Evolutionary conservation across 1,140 invertebrate genomes (phyloP), one percentile per base, ranked within the genome.

Genomic region (Yoshiicerus persimilis): DNA sequence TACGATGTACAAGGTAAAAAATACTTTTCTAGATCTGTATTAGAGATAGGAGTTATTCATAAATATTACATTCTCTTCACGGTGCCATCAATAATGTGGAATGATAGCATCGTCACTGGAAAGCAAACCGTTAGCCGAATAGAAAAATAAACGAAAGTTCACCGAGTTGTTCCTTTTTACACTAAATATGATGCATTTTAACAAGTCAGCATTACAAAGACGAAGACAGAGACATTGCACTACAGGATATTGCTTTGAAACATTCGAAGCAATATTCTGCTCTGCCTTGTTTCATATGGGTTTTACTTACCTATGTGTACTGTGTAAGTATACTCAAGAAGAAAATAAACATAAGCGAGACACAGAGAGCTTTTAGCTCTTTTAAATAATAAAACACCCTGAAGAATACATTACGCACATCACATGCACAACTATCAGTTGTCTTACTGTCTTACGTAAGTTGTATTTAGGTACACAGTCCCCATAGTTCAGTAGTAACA

Each of bases 321-420:
- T 36, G 16, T 36, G 70, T 34, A 75, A 34, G 20, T 27, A 10
- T 5, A 9, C 2, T 64, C 64, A 25, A 23, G 32, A 30, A 77
- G 32, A 77, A 77, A 77, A 77, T 77, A 77, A 77, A 36, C 70
- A 32, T 13, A 77, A 77, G 4, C 30, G 70, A n/a, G 70, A 36
- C 70, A 77, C 70, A 77, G 9, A 77, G 30, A 32, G 70, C 70
- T 77, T 77, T 77, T 77, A 77, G 70, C 30, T 77, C 30, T 77
- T 77, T 77, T 77, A 77, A 77, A 77, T 77, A 77, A 77, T 77
- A 77, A 38, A 77, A 77, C 30, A 77, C 32, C 70, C 70, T 38
- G 70, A 77, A 77, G 34, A 77, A 36, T 77, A 77, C 70, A 77
- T 77, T 77, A 77, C 70, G 34, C 70, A 77, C 70, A 77, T 77